Evolutionary conservation across 2,888 invertebrate genomes (phyloP).

Genomic region (Zele albiditarsus): DNA sequence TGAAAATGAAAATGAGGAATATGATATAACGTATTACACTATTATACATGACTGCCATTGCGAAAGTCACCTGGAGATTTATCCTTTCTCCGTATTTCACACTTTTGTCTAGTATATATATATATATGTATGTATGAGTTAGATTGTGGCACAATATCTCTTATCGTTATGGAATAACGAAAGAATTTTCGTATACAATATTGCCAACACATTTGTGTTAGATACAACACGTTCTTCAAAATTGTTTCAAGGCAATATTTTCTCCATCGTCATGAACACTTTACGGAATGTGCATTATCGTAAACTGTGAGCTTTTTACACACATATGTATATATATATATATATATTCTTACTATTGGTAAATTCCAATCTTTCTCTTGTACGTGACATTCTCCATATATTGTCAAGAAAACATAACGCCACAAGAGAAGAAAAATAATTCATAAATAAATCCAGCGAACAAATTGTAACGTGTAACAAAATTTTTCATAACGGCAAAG

Average conservation of each 20-base stretch:
- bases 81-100: not conserved
- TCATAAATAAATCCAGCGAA: no score
- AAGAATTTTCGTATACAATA: not conserved
- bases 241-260: not conserved
- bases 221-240: not conserved
- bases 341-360: not conserved
- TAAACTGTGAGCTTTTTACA: not conserved
- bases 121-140: not conserved
- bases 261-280: not conserved
- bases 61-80: not conserved
- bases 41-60: not conserved
- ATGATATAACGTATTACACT: conserved; percentile 2
- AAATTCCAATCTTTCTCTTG: not conserved
- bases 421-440: not conserved
- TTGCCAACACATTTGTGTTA: not conserved
- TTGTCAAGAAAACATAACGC: not conserved
- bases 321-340: not conserved
- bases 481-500: not conserved
- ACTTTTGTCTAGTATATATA: not conserved
- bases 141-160: not conserved
- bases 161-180: not conserved
- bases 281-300: not conserved
- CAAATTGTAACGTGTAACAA: no score
- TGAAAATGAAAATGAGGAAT: not conserved
- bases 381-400: not conserved